Percentiles rank a stretch among this genome's conserved stretches.
phyloP scores from a whole-genome alignment of 1,140 invertebrate genomes.

The Polypedilum pembai region DNA sequence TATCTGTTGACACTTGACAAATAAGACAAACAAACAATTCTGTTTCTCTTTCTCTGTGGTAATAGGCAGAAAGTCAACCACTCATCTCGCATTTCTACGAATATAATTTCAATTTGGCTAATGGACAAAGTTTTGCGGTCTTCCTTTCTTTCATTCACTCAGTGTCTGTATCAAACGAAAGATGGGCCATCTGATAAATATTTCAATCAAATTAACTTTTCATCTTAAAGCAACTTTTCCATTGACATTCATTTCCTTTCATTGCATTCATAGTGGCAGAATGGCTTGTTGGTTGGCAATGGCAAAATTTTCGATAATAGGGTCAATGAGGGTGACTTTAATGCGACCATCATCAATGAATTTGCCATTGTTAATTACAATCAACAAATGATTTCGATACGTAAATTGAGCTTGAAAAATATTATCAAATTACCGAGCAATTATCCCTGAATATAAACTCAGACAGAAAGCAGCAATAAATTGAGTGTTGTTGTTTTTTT shows the following conservation, averaged over 20 bases:
- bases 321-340: too few relatives aligned
- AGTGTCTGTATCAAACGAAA: neutral
- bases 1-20: too few relatives aligned
- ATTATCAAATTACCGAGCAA: constrained; percentile 20
- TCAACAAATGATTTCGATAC: neutral
- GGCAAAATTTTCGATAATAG: too few relatives aligned
- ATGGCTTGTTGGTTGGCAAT: too few relatives aligned
- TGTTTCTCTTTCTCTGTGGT: too few relatives aligned
- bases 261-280: too few relatives aligned
- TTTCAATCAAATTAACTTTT: constrained; percentile 28
- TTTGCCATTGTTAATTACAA: constrained; percentile 23
- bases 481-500: neutral
- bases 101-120: neutral
- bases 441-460: neutral
- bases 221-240: neutral
- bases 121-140: constrained; percentile 17
- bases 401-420: constrained; percentile 23
- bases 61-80: too few relatives aligned
- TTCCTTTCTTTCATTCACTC: neutral
- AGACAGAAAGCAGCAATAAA: neutral
- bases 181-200: constrained; percentile 22
- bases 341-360: neutral
- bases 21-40: too few relatives aligned
- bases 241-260: neutral
- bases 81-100: too few relatives aligned